Base-by-base conservation (phyloP, 2,888 invertebrate species). In the Ligdia adustata region DNA sequence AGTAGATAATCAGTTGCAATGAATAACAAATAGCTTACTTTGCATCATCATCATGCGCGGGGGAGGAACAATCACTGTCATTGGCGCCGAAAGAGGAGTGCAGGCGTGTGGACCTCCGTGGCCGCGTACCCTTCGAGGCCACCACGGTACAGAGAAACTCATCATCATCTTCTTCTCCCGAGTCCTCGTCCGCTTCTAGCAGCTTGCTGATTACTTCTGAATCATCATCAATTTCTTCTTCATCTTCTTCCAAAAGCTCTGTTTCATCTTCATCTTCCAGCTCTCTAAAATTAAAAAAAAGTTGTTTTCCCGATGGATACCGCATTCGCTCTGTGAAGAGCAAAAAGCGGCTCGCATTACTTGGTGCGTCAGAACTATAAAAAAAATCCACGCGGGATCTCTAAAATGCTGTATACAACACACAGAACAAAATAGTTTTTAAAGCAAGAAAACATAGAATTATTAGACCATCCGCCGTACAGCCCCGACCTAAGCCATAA, bases 201-300 rank as follows among this genome's bases (percentile, higher is more conserved):
- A 87, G 62, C 51, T 85, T 85, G 58, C 80, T 84, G 54, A 87
- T 85, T 3, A 86, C 82, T 46, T 84, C 84, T 0, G 81, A 75
- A 31, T 85, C 86, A 65, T 87, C 87, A 58, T 88, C 79, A 7
- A 80, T 64, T 28, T 33, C 38, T 22, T 79, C 81, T 22, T 79
- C 69, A 32, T 78, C 77, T 29, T 69, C 69, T 38, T 64, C 62
- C 5, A 64, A 22, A 57, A 55, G 29, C 16, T 44, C 44, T 1
- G 29, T 14, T 20, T 69, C 69, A 9, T 64, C 66, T 20, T 61
- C 58, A n/a, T 64, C 75, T 15, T 64, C 70, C 1, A 59, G 51
- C 4, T 68, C 72, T 33, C 69, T 69, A 42, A 3, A 44, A 32
- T 39, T 13, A 15, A 11, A 15, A 20, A 27, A n/a, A 7, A 29